Evolutionary conservation across 2,888 invertebrate species (phyloP), one percentile per base, ranked within the genome.

Genomic region (Diaprepes abbreviatus): DNA sequence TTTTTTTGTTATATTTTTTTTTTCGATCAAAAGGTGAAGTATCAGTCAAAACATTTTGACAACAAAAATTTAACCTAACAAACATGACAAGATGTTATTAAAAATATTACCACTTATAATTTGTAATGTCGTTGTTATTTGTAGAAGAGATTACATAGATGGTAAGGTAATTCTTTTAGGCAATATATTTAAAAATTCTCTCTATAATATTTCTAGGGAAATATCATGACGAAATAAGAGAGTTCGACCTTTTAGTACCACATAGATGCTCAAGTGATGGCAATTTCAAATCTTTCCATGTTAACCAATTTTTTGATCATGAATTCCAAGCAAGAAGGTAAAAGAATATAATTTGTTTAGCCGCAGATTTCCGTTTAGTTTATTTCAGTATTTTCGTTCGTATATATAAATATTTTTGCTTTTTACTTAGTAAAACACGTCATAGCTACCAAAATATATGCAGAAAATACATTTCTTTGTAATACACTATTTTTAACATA

Each of bases 161-260:
- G 48, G 43, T 43, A 9, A 10, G n/a, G n/a, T 4, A 24, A 5
- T 4, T 24, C 24, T 24, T 24, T 24, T 24, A 24, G 3, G 5
- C 3, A 24, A 5, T 24, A 24, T 4, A 24, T 24, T 4, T 5
- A 24, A 24, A 24, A 24, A 24, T 24, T n/a, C 3, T 24, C 24
- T 24, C 24, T 24, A n/a, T 24, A 24, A 24, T 24, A 24, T 24
- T 57, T 77, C 57, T 78, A 83, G 85, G 84, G 73, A 85, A 85
- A 74, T 87, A 85, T 75, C 87, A 87, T 19, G 79, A 84, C 65
- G 80, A 85, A 66, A 79, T 87, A 9, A 77, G 77, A 55, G 78
- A 83, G 21, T 86, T 86, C 60, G 81, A 85, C 54, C 76, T 87
- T 12, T 73, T 85, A 19, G 81, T 88, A 40, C 87, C 87, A 4